A percentile compares a stretch with the other conserved stretches of the same genome.
phyloP scores from a whole-genome alignment of 2,113 vertebrate genomes.

The Hepsetus odoe region DNA sequence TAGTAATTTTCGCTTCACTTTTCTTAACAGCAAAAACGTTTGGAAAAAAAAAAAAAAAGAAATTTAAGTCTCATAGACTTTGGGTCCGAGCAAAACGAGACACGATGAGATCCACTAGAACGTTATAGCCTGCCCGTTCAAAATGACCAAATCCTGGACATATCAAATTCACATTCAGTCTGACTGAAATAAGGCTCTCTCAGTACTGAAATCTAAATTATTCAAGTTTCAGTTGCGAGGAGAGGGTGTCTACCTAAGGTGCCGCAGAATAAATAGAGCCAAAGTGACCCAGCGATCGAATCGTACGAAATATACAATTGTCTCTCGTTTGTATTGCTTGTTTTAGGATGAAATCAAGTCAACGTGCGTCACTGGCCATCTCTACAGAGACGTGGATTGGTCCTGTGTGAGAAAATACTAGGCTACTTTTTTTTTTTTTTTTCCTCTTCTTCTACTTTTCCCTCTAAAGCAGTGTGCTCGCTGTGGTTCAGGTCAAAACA shows the following conservation, averaged over 20 bases:
- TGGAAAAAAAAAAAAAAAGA: background rate
- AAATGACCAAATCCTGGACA: slow-evolving; percentile 49
- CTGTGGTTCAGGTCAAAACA: slow-evolving; percentile 34
- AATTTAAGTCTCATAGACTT: slow-evolving; percentile 31
- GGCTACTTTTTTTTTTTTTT: slow-evolving; percentile 23
- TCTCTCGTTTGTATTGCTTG: slow-evolving; percentile 54
- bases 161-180: slow-evolving; percentile 57
- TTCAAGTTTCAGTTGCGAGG: slow-evolving; percentile 42
- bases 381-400: slow-evolving; percentile 37
- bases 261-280: slow-evolving; percentile 42
- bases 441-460: background rate
- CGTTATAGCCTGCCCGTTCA: slow-evolving; percentile 35
- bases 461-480: slow-evolving; percentile 31
- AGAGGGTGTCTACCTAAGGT: slow-evolving; percentile 58
- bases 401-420: slow-evolving; percentile 50
- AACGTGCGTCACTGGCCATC: slow-evolving; percentile 28
- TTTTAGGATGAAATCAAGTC: slow-evolving; percentile 38
- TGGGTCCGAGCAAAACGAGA: slow-evolving; percentile 21
- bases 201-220: slow-evolving; percentile 36
- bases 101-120: slow-evolving; percentile 1
- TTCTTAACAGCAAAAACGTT: slow-evolving; percentile 40
- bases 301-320: slow-evolving; percentile 45
- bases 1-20: slow-evolving; percentile 42
- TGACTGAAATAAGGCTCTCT: slow-evolving; percentile 58
- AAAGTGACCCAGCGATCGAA: slow-evolving; percentile 42